Evolutionary conservation across 92 coral and sea anemone genomes (phyloP), one percentile per base, ranked within the genome.

Genomic region (Parazoanthus swiftii): DNA sequence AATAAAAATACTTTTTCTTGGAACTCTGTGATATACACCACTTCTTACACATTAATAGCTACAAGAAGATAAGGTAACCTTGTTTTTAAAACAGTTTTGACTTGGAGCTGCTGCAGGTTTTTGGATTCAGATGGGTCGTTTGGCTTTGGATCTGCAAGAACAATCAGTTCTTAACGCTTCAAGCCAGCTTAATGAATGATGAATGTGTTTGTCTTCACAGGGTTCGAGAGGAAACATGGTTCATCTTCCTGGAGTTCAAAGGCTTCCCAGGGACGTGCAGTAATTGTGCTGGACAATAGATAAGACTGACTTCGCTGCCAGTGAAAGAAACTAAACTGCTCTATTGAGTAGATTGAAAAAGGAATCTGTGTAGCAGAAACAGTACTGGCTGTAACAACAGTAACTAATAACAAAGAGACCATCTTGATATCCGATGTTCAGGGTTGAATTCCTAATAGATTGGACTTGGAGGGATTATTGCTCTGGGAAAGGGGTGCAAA

Each of bases 241-340:
- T 92, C 77, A 95, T 97, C 82, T 90, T 97, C 80, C 96, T 97
- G 1, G 97, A 97, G 86, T 89, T 95, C 68, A 88, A 92, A 54
- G 98, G 94, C 54, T 97, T 93, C 82, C 97, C 97, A 65, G 90
- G 92, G 59, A 95, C n/a, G n/a, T n/a, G n/a, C 98, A 54, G 96
- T 97, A 21, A 88, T 97, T 20, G 93, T 97, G 7, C 86, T 95
- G 85, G 99, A 97, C 84, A 97, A 97, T 89, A 94, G 99, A 92
- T 95, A 63, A 93, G 68, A 48, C 1, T n/a, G n/a, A 20, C 20
- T 73, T 74, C 3, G 23, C 2, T 37, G 21, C 43, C 48, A 35
- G 78, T 74, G 46, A 74, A 29, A 37, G 2, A 35, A 74, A 74
- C n/a, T 72, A 37, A 37, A 74, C 48, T 35, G 1, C 18, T 2